Evolutionary conservation across 2,797 vertebrate genomes (phyloP), one percentile per base, ranked within the genome.

Genomic region (Tinamus major): DNA sequence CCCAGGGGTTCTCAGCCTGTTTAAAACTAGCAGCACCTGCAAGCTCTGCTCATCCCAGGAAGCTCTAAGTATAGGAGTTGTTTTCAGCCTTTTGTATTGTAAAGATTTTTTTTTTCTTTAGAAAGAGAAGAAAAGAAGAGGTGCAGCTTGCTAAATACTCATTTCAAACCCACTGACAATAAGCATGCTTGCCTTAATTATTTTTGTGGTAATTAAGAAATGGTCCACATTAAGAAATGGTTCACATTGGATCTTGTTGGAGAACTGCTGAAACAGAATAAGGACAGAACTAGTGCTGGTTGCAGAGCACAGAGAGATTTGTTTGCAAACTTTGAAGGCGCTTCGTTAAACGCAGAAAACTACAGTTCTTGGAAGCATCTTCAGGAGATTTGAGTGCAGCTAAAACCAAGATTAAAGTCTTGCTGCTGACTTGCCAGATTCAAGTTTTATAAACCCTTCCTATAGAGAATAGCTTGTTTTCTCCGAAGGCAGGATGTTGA

Each of bases 121-220:
- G 29, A 55, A 29, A 55, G 29, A 53, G 53, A 18, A 19, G 51
- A 53, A 76, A 70, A 62, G 67, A 56, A 75, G 78, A 75, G 49
- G 8, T 27, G 17, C 62, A 2, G 6, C 33, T 56, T 75, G 65
- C 93, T 87, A 49, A 75, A 64, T 86, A 92, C 20, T 79, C 82
- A 91, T 65, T 93, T 91, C 77, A 96, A 95, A 88, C 74, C 95
- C 79, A 88, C 63, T 95, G 96, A 91, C 42, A 85, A 68, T 95
- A 95, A 3, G 0, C 44, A 84, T 59, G 42, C 69, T 89, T 81
- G 89, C 87, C 70, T 95, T 96, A 96, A 93, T 95, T 95, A 95
- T 91, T 86, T 93, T 94, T n/a, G 76, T 90, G 80, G 21, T 94
- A 92, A 96, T 95, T 93, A 84, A 96, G 27, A 70, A 53, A 69